Percentiles rank a stretch among this genome's conserved stretches.
Conservation (phyloP, 1,140 invertebrate genomes). For the Sminthurinus signatus region DNA sequence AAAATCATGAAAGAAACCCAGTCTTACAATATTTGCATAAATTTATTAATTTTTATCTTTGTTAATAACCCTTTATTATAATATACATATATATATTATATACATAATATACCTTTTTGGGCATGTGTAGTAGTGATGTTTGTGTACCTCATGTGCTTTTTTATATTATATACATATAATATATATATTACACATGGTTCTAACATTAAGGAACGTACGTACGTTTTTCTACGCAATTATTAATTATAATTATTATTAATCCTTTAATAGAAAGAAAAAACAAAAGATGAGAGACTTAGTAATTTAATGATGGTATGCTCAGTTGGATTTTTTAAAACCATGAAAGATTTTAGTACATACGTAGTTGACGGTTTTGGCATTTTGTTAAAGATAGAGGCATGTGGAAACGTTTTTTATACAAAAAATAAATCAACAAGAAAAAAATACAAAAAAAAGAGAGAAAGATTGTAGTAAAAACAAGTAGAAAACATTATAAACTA, state of each 20-base stretch:
- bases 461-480: background rate
- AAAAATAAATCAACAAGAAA: background rate
- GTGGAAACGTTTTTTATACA: background rate
- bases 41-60: background rate
- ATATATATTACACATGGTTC: background rate
- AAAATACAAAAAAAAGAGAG: background rate
- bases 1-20: too few relatives aligned
- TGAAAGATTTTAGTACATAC: too few relatives aligned
- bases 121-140: conserved; percentile 24
- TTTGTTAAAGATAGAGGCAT: background rate
- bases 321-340: background rate
- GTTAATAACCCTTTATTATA: background rate
- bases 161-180: conserved; percentile 8
- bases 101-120: background rate
- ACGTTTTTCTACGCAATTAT: background rate
- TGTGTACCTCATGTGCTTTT: conserved; percentile 30
- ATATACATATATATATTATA: background rate
- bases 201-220: background rate
- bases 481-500: background rate
- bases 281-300: background rate
- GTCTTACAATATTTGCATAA: too few relatives aligned
- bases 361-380: background rate
- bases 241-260: conserved; percentile 2
- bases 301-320: background rate
- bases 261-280: background rate